Percentiles rank a stretch among this genome's conserved stretches.
These are phyloP conservation scores for Ornithorhynchus anatinus DNA, from an alignment of 2,113 vertebrate species.

Conservation along the genomic window DNA sequence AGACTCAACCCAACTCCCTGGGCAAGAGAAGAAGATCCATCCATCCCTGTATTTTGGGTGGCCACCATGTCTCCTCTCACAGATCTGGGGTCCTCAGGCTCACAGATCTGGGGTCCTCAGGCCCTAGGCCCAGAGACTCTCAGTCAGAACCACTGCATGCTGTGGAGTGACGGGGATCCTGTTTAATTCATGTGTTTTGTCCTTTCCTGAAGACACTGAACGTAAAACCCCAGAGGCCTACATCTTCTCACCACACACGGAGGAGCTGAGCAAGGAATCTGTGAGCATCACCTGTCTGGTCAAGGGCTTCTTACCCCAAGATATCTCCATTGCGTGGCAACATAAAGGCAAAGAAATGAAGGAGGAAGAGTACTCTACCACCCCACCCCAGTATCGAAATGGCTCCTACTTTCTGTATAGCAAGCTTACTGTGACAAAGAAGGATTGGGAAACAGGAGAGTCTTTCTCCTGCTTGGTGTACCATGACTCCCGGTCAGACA, in stretches of 20 bases:
- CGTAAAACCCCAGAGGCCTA: conserved; percentile 17
- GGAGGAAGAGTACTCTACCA: neutral
- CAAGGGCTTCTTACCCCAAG: rapidly evolving
- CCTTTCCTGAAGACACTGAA: no score
- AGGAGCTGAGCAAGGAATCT: rapidly evolving
- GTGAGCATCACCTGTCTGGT: neutral
- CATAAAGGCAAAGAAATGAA: rapidly evolving
- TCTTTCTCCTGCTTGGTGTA: rapidly evolving
- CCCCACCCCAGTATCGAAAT: rapidly evolving
- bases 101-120: no score
- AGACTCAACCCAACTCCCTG: no score
- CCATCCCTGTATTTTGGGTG: no score
- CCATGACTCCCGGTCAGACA: conserved; percentile 32
- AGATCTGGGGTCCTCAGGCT: no score
- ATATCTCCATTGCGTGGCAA: conserved; percentile 7
- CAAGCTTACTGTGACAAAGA: neutral
- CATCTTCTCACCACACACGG: rapidly evolving
- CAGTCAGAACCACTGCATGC: no score
- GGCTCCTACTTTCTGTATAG: conserved; percentile 37
- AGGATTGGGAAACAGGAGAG: rapidly evolving
- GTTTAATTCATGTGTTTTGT: no score
- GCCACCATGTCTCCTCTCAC: no score
- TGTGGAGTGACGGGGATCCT: no score
- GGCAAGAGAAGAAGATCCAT: no score
- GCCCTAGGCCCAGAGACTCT: no score